These are phyloP conservation scores for Myzus persicae DNA, from an alignment of 1,140 invertebrate species.

Conservation along the genomic window DNA sequence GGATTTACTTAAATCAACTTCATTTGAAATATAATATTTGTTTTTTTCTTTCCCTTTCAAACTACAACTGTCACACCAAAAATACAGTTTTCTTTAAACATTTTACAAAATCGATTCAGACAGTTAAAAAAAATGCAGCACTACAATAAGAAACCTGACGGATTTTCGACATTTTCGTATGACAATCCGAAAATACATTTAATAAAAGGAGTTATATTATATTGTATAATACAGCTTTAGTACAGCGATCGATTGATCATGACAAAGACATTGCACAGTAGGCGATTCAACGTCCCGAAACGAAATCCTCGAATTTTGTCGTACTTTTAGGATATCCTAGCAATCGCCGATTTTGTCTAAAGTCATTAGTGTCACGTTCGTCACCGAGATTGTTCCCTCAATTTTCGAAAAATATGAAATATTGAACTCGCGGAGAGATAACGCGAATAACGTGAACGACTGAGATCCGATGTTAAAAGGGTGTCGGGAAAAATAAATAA, in stretches of 20 bases:
- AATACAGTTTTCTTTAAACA: neutral
- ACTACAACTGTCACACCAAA: neutral
- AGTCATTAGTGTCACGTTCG: neutral
- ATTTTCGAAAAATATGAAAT: neutral
- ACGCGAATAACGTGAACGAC: neutral
- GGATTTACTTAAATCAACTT: no score
- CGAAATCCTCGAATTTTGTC: neutral
- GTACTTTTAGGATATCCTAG: neutral
- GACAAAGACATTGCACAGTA: neutral
- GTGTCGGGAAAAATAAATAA: neutral
- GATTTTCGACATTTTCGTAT: neutral
- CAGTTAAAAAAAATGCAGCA: neutral
- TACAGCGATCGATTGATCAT: neutral
- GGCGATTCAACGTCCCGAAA: neutral
- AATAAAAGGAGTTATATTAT: neutral
- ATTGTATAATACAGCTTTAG: neutral
- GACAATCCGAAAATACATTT: neutral
- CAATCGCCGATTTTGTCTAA: neutral
- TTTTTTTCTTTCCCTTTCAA: neutral
- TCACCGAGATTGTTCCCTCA: neutral
- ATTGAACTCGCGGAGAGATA: neutral
- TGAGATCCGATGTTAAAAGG: neutral
- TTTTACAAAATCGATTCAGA: neutral
- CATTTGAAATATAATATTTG: neutral
- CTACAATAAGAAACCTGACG: neutral